These are phyloP conservation scores for Mionectes macconnelli DNA, from an alignment of 2,113 vertebrate genomes.

Conservation along the genomic window DNA sequence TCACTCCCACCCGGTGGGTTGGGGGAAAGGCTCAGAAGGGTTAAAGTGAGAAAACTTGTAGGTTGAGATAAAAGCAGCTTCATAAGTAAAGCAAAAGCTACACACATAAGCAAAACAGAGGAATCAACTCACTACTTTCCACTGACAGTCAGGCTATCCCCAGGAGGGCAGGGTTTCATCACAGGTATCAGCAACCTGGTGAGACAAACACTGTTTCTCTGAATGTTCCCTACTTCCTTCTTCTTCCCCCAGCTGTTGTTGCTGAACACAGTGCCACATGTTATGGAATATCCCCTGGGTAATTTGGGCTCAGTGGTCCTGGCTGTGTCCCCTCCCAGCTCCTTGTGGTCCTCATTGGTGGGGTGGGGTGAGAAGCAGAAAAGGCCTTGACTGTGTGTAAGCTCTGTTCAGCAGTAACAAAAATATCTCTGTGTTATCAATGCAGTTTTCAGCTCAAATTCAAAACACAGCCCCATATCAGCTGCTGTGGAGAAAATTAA, in stretches of 20 bases:
- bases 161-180: background rate
- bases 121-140: background rate
- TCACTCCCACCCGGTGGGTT: accelerated
- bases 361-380: background rate
- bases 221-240: background rate
- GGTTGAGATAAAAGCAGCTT: background rate
- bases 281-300: background rate
- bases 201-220: background rate
- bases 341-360: accelerated
- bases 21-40: too few relatives aligned
- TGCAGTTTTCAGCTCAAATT: background rate
- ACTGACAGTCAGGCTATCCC: accelerated
- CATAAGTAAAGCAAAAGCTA: background rate
- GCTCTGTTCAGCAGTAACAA: background rate
- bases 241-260: background rate
- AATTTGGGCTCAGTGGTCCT: background rate
- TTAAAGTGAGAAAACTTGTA: background rate
- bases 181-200: accelerated
- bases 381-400: background rate
- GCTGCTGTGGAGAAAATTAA: background rate
- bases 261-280: accelerated
- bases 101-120: background rate
- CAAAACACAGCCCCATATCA: background rate
- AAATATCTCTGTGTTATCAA: background rate
- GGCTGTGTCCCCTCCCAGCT: background rate